These are phyloP conservation scores for Cassiopea andromeda DNA, from an alignment of 30 jellyfish, hydroid and myxozoan genomes.

Conservation along the genomic window DNA sequence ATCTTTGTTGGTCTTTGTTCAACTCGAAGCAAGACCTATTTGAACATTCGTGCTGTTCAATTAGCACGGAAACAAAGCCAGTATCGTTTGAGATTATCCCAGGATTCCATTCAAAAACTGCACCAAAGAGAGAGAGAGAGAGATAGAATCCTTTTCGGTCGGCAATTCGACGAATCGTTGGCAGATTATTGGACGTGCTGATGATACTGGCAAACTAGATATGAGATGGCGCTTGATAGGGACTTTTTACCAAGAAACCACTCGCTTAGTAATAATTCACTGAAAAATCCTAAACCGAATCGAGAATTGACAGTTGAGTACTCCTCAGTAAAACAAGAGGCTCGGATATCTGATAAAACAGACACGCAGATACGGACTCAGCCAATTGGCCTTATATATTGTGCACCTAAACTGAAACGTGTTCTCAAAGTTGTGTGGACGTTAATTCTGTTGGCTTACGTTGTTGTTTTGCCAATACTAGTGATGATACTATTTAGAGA, in stretches of 20 bases:
- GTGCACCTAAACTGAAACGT: slow-evolving; percentile 65
- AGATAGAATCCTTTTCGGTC: not conserved
- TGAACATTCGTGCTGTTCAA: slow-evolving; percentile 76
- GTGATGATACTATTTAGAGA: slow-evolving; percentile 62
- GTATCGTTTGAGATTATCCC: slow-evolving; percentile 69
- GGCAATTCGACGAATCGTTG: slow-evolving; percentile 4
- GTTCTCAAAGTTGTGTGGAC: slow-evolving; percentile 64
- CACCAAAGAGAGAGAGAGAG: slow-evolving; percentile 2
- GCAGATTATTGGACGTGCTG: slow-evolving; percentile 1
- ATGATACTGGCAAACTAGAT: not conserved
- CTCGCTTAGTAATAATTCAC: slow-evolving; percentile 53
- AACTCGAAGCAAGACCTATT: slow-evolving; percentile 56
- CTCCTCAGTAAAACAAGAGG: slow-evolving; percentile 68
- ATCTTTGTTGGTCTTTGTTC: slow-evolving; percentile 68
- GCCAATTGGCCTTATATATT: slow-evolving; percentile 72
- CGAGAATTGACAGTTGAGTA: slow-evolving; percentile 68
- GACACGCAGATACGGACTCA: slow-evolving; percentile 72
- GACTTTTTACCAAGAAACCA: slow-evolving; percentile 63
- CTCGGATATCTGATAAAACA: slow-evolving; percentile 61
- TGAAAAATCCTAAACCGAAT: slow-evolving; percentile 63
- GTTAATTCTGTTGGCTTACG: slow-evolving; percentile 49
- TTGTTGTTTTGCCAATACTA: slow-evolving; percentile 52
- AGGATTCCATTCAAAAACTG: slow-evolving; percentile 50
- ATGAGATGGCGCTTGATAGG: slow-evolving; percentile 64
- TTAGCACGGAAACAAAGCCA: slow-evolving; percentile 68